These are phyloP conservation scores for Cerastis leucographa DNA, from an alignment of 2,888 invertebrate species.

Conservation along the genomic window DNA sequence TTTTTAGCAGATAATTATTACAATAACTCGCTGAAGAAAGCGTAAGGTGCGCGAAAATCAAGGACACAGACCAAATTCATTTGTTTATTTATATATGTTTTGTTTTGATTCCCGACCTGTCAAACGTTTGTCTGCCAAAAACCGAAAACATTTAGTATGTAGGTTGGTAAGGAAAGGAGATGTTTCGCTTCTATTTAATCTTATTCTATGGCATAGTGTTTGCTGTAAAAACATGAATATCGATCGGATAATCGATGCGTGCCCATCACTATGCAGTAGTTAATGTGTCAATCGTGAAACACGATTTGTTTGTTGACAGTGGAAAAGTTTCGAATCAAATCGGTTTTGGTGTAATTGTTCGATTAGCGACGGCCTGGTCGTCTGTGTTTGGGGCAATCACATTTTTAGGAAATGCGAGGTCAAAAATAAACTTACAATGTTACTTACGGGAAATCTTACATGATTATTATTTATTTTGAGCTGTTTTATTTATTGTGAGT, in stretches of 20 bases:
- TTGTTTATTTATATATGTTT: too few relatives aligned
- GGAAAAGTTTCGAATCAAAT: slow-evolving; percentile 3
- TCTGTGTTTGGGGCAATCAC: neutral
- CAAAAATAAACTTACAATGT: neutral
- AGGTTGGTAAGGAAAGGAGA: neutral
- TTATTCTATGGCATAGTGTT: slow-evolving; percentile 16
- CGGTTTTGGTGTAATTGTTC: neutral
- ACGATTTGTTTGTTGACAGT: slow-evolving; percentile 9
- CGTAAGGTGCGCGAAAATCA: neutral
- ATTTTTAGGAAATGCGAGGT: neutral
- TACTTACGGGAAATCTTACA: too few relatives aligned
- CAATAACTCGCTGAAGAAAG: neutral
- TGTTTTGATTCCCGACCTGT: neutral
- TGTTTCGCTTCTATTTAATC: neutral
- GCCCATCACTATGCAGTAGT: neutral
- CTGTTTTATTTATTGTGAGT: too few relatives aligned
- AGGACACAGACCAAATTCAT: neutral
- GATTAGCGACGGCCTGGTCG: neutral
- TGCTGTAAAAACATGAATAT: slow-evolving; percentile 20
- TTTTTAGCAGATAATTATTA: rapidly evolving
- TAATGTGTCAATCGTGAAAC: slow-evolving; percentile 5
- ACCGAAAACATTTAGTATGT: neutral
- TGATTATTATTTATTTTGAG: too few relatives aligned
- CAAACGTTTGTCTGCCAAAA: neutral
- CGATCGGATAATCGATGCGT: slow-evolving; percentile 26